A percentile compares a stretch with the other conserved stretches of the same genome.
Conservation (phyloP, 2,797 vertebrate species). For the Myripristis murdjan region DNA sequence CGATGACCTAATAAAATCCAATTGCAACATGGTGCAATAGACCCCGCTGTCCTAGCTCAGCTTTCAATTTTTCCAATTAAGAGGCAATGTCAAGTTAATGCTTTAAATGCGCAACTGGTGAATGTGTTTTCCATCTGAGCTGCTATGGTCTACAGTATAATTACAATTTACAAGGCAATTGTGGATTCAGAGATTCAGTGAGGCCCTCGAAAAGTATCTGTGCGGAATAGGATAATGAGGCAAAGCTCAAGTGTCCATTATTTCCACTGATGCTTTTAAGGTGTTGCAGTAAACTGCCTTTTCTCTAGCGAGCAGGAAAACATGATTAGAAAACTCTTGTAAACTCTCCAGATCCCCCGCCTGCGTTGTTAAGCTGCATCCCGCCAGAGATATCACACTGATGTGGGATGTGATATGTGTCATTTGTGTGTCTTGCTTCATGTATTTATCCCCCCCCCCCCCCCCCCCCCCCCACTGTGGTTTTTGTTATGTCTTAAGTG, state of each 20-base stretch:
- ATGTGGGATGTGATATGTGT: slow-evolving; percentile 17
- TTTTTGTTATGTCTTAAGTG: slow-evolving; percentile 52
- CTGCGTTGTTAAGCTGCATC: slow-evolving; percentile 50
- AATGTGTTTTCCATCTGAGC: slow-evolving; percentile 58
- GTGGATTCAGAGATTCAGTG: slow-evolving; percentile 32
- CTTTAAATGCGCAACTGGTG: slow-evolving; percentile 45
- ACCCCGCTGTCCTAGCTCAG: slow-evolving; percentile 14
- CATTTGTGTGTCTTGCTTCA: slow-evolving; percentile 19
- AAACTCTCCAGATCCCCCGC: slow-evolving; percentile 39
- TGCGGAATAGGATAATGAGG: slow-evolving; percentile 62
- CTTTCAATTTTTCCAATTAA: slow-evolving; percentile 54
- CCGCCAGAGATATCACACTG: slow-evolving; percentile 27
- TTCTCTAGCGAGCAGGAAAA: slow-evolving; percentile 52
- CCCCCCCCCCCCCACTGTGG: background rate
- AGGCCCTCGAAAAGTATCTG: slow-evolving; percentile 37
- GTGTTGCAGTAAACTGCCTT: slow-evolving; percentile 49
- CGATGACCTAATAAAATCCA: slow-evolving; percentile 43
- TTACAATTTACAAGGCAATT: slow-evolving; percentile 57
- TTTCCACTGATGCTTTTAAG: slow-evolving; percentile 55
- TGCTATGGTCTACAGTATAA: slow-evolving; percentile 42
- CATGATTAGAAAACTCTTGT: slow-evolving; percentile 59
- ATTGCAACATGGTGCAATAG: slow-evolving; percentile 20
- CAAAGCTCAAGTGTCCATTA: slow-evolving; percentile 41
- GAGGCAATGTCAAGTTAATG: slow-evolving; percentile 40
- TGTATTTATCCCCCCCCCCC: background rate